Conservation (phyloP, 2,113 vertebrate species). For the Etheostoma cragini region DNA sequence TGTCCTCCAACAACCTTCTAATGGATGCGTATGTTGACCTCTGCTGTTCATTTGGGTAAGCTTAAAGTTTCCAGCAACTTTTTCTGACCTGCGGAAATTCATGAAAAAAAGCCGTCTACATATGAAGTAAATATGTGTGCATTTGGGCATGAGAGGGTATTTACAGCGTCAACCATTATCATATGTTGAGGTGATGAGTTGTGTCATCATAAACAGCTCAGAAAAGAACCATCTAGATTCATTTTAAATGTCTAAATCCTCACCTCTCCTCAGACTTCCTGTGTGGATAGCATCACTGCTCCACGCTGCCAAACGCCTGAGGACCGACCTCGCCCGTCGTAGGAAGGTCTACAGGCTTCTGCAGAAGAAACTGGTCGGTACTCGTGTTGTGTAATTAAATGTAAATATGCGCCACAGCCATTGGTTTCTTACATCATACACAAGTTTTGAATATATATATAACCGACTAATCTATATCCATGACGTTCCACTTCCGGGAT, state of each 20-base stretch:
- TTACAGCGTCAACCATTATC: not conserved
- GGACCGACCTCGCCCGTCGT: slow-evolving; percentile 63
- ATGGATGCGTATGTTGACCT: slow-evolving; percentile 71
- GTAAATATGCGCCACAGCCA: not conserved
- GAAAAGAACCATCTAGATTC: not conserved
- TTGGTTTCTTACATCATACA: not conserved
- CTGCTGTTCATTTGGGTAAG: slow-evolving; percentile 75
- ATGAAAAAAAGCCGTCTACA: not conserved
- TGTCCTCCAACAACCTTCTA: not conserved
- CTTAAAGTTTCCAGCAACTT: not conserved
- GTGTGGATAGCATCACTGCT: slow-evolving; percentile 79
- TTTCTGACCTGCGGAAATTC: not conserved
- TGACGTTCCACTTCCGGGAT: too few species aligned
- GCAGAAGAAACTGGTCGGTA: slow-evolving; percentile 76
- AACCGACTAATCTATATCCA: too few species aligned
- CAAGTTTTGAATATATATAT: not conserved
- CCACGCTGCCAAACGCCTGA: slow-evolving; percentile 59
- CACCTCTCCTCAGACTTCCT: slow-evolving; percentile 67
- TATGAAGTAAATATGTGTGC: too few species aligned
- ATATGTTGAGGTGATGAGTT: not conserved
- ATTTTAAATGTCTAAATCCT: not conserved
- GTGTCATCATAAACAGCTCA: not conserved
- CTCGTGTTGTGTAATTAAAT: not conserved
- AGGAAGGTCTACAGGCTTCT: slow-evolving; percentile 78
- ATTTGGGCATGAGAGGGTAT: not conserved